Evolutionary conservation across 2,113 vertebrate genomes (phyloP).

Genomic region (Dissostichus mawsoni): DNA sequence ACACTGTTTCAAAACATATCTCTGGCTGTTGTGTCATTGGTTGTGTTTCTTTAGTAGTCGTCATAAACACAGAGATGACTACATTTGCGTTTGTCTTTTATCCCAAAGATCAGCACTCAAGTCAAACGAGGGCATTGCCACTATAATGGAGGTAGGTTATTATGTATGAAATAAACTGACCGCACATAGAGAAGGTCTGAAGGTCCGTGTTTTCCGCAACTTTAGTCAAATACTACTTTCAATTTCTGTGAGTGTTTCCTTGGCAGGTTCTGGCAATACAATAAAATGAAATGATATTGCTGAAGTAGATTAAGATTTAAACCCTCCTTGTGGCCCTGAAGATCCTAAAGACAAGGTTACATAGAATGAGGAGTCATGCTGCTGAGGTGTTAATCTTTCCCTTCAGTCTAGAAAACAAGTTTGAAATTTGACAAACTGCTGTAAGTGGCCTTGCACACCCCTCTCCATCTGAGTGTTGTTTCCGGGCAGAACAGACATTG

Average conservation of each 20-base stretch:
- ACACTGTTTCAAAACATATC: neutral
- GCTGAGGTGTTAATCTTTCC: neutral
- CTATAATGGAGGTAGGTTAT: neutral
- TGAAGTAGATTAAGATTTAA: conserved; percentile 13
- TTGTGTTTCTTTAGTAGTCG: neutral
- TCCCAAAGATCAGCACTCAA: neutral
- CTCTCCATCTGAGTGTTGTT: conserved; percentile 16
- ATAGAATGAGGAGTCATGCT: conserved; percentile 9
- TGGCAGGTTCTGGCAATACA: conserved; percentile 34
- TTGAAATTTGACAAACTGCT: neutral
- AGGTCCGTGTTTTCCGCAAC: conserved; percentile 9
- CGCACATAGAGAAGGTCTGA: conserved; percentile 4
- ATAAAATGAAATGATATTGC: conserved; percentile 37
- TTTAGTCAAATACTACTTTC: conserved; percentile 6
- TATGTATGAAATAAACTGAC: neutral
- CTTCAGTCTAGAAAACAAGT: conserved; percentile 14
- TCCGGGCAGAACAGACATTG: conserved; percentile 28
- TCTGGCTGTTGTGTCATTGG: neutral
- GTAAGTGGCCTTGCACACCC: neutral
- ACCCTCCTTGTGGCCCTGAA: neutral
- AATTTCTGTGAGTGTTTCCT: conserved; percentile 36
- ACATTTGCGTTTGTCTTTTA: too few relatives aligned
- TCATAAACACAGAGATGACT: neutral
- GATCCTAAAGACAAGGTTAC: conserved; percentile 18
- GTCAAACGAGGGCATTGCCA: neutral